Conservation (phyloP, 2,797 vertebrate species). For the Sebastes steindachneri region DNA sequence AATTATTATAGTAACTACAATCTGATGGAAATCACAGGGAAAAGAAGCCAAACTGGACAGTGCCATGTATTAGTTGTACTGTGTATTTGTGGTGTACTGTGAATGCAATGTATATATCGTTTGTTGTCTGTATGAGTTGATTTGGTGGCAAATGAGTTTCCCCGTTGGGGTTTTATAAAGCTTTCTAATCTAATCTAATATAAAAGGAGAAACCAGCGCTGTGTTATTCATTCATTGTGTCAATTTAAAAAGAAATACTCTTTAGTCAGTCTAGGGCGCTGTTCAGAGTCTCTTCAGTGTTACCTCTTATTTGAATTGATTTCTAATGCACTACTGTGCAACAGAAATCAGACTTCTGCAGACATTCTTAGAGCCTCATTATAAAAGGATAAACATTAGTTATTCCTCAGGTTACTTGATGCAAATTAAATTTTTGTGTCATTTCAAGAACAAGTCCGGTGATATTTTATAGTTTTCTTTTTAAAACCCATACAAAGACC, state of each 20-base stretch:
- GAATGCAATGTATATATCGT: background rate
- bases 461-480: background rate
- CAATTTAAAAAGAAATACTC: background rate
- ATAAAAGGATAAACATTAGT: background rate
- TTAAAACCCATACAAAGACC: background rate
- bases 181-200: background rate
- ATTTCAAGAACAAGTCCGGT: background rate
- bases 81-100: background rate
- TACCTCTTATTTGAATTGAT: background rate
- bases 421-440: background rate
- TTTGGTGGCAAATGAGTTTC: background rate
- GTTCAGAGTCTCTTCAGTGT: background rate
- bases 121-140: background rate
- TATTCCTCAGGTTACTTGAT: background rate
- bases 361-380: background rate
- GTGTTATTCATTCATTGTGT: background rate
- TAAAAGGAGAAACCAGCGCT: background rate
- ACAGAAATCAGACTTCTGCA: background rate
- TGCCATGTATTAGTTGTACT: background rate
- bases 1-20: background rate
- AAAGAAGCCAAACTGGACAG: background rate
- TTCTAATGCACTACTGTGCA: background rate
- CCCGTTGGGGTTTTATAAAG: background rate
- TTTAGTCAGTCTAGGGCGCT: background rate
- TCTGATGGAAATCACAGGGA: background rate